Evolutionary conservation across 2,797 vertebrate species (phyloP), one percentile per base, ranked within the genome.

Genomic region (Ispidina lecontei): DNA sequence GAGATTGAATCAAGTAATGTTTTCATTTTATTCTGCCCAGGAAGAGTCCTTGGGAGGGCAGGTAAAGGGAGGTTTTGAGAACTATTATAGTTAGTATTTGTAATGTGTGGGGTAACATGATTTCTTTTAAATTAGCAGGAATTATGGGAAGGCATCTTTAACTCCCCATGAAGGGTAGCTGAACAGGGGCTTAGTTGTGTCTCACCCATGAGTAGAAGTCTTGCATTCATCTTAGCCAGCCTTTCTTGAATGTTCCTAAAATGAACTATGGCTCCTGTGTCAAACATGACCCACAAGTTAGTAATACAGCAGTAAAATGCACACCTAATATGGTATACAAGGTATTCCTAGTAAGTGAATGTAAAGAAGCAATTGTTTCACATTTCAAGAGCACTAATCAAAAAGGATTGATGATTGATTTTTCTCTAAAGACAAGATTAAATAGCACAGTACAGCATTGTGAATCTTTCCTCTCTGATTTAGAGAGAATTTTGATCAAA

Each of bases 391-490:
- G 25, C 59, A 41, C 56, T 65, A 67, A 46, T 88, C 26, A 33
- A 62, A 84, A 81, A 64, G 44, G 52, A 64, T 10, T 43, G 14
- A 26, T 84, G 81, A 74, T 58, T 71, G 72, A 62, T 89, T 71
- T 92, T 91, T 74, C 72, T 87, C 62, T 85, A 46, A 79, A 91
- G 28, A 51, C 72, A 83, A 60, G 49, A 67, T 76, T 56, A 87
- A 82, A 46, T 71, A 63, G 47, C 60, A 79, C 64, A 81, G 5
- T 67, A 44, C 31, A 74, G 35, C 72, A n/a, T 31, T 87, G 49
- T 83, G 49, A 56, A 82, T 70, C 28, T 62, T 78, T 54, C 37
- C 23, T 35, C n/a, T 74, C 21, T 77, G 44, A 59, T 77, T 88
- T 85, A 44, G 37, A 67, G 71, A n/a, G 9, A 78, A 73, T 86